A percentile compares a stretch with the other conserved stretches of the same genome.
These are phyloP conservation scores for Leucania comma DNA, from an alignment of 2,888 invertebrate species.

Conservation along the genomic window DNA sequence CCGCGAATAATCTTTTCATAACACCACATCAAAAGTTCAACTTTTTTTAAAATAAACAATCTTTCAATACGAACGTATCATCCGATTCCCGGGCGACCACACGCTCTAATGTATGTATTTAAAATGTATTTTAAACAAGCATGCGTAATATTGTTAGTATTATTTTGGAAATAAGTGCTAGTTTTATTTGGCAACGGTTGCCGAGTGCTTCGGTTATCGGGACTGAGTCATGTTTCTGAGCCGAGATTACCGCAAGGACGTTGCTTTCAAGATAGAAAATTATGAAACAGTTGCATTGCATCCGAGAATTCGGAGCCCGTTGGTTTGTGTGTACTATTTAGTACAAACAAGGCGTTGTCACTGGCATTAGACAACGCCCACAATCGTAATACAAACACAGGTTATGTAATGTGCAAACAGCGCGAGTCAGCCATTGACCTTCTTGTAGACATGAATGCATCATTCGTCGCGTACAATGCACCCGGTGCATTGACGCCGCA, in stretches of 20 bases:
- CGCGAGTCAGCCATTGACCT: slow-evolving; percentile 84
- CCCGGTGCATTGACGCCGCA: slow-evolving; percentile 79
- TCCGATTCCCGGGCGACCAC: slow-evolving; percentile 47
- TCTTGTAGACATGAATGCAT: slow-evolving; percentile 86
- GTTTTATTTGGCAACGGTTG: slow-evolving; percentile 83
- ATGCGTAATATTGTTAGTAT: slow-evolving; percentile 73
- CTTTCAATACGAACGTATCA: slow-evolving; percentile 46
- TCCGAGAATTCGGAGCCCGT: slow-evolving; percentile 37
- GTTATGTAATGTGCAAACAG: slow-evolving; percentile 85
- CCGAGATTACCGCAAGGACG: slow-evolving; percentile 84
- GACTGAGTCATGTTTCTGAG: slow-evolving; percentile 83
- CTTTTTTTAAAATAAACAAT: slow-evolving; percentile 53
- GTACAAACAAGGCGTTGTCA: slow-evolving; percentile 48
- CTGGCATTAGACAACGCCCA: slow-evolving; percentile 72
- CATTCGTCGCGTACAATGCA: slow-evolving; percentile 84
- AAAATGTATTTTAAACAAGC: slow-evolving; percentile 65
- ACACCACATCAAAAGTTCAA: slow-evolving; percentile 53
- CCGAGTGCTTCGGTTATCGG: slow-evolving; percentile 77
- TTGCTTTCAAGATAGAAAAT: slow-evolving; percentile 80
- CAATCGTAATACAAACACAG: slow-evolving; percentile 79
- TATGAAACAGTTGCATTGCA: slow-evolving; percentile 73
- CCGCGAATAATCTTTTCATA: slow-evolving; percentile 40
- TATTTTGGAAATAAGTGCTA: slow-evolving; percentile 78
- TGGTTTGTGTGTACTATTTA: slow-evolving; percentile 40
- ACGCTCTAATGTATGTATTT: slow-evolving; percentile 39